Evolutionary conservation across 2,113 vertebrate species (phyloP).

Genomic region (Colistium nudipinnis): DNA sequence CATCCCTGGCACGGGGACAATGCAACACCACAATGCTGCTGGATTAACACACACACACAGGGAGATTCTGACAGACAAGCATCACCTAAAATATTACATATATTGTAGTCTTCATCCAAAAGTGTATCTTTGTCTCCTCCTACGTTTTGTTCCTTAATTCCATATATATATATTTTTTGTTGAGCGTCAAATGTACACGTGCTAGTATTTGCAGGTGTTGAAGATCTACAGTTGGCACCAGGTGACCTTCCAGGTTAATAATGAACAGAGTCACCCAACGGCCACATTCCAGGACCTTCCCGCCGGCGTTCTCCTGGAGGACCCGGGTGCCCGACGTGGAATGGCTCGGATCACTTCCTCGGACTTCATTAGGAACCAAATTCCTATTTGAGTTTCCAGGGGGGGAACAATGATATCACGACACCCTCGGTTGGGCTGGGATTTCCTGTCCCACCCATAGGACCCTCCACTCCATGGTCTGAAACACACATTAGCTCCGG

Average conservation of each 20-base stretch:
- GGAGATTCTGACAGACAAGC: conserved; percentile 61
- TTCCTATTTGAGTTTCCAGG: conserved; percentile 59
- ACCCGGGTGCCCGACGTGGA: conserved; percentile 21
- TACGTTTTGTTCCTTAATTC: too few species aligned
- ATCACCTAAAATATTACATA: too few species aligned
- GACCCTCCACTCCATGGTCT: conserved; percentile 17
- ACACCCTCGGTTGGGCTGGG: conserved; percentile 36
- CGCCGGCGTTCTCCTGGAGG: conserved; percentile 32
- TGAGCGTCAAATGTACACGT: too few species aligned
- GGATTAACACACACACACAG: conserved; percentile 68
- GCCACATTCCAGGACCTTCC: conserved; percentile 55
- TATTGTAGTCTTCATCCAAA: too few species aligned
- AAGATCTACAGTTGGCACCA: background rate
- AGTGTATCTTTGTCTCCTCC: too few species aligned
- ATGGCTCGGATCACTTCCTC: conserved; percentile 53
- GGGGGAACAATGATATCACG: conserved; percentile 75
- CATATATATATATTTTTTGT: too few species aligned
- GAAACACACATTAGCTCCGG: conserved; percentile 26
- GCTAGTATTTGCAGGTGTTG: too few species aligned
- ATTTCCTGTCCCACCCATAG: conserved; percentile 66
- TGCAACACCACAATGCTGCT: conserved; percentile 55
- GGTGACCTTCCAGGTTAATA: conserved; percentile 24
- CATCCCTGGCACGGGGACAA: conserved; percentile 35
- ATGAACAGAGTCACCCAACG: conserved; percentile 51
- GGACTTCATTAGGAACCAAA: conserved; percentile 69